phyloP scores from a whole-genome alignment of 1,140 invertebrate genomes.

The Himalopsyche phryganea region DNA sequence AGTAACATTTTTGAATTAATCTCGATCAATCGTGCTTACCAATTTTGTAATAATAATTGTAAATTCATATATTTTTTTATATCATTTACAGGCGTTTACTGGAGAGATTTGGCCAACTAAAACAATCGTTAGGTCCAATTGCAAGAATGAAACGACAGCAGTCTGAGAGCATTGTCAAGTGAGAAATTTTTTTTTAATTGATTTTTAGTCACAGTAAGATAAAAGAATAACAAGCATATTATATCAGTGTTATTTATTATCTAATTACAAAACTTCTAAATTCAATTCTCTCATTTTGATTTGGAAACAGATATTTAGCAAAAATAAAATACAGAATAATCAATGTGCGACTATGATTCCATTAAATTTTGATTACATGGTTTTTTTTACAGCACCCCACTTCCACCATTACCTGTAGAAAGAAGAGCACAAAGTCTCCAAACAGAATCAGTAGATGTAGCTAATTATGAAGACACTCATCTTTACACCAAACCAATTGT shows the following conservation, averaged over 20 bases:
- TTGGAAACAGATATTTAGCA: no score
- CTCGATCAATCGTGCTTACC: no score
- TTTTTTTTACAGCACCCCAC: constrained; percentile 42
- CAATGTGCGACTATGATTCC: no score
- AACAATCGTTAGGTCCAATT: constrained; percentile 64
- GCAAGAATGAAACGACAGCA: constrained; percentile 61
- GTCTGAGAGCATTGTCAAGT: constrained; percentile 74
- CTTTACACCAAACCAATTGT: constrained; percentile 51
- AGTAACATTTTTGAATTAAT: neutral
- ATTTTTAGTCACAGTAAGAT: no score
- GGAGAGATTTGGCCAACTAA: constrained; percentile 79
- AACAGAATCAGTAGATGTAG: constrained; percentile 38
- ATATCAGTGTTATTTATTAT: no score
- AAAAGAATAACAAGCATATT: no score
- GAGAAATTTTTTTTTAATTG: constrained; percentile 33
- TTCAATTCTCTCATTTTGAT: no score
- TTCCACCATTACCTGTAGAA: constrained; percentile 40
- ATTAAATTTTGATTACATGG: no score
- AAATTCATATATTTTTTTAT: no score
- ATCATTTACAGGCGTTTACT: constrained; percentile 59
- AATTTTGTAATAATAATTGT: no score
- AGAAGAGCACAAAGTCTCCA: constrained; percentile 50
- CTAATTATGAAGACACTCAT: constrained; percentile 48
- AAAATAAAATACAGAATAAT: no score
- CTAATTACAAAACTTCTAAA: no score